Base-by-base conservation (phyloP, 2,888 invertebrate genomes). In the Pseudoips prasinana region DNA sequence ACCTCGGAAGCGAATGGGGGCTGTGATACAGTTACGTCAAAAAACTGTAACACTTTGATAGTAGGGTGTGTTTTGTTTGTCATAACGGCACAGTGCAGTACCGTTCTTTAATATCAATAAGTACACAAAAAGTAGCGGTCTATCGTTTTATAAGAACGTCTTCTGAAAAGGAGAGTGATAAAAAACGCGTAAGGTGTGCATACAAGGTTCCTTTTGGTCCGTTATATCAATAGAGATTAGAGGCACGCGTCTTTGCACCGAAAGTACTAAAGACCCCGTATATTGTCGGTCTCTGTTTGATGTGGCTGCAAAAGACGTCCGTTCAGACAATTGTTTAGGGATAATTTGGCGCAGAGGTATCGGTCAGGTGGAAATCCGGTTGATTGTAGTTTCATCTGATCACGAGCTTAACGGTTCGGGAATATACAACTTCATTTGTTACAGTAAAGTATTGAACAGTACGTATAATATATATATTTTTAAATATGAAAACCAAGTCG, bases 141-240 rank as follows among this genome's bases (percentile, higher is more conserved):
- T 69, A 81, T 74, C 77, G 73, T 81, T 84, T 84, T 86, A 86
- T 81, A 70, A 60, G 78, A 74, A 74, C 58, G 72, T 76, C 40
- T 73, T 61, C 50, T 63, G 59, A 69, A 70, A 65, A 67, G 49
- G 58, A 52, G 50, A 43, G 27, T 43, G 27, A 50, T 70, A 78
- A 82, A 84, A 83, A 83, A 78, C 54, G 42, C 52, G 61, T 86
- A 87, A 84, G 86, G 85, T 87, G 87, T 80, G 74, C 78, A 62
- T 72, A 77, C 67, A 73, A 68, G 56, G 70, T 73, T 73, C 68
- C 72, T 58, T 69, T 65, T 58, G 64, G 67, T 60, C 87, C 86
- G 87, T 87, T 87, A 85, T 77, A 79, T 85, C 82, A 86, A 85
- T 84, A 78, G 84, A 78, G 84, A 86, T 86, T 85, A 85, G 62